Base-by-base conservation (phyloP, 1,140 invertebrate genomes). In the Drosophila suzukii region DNA sequence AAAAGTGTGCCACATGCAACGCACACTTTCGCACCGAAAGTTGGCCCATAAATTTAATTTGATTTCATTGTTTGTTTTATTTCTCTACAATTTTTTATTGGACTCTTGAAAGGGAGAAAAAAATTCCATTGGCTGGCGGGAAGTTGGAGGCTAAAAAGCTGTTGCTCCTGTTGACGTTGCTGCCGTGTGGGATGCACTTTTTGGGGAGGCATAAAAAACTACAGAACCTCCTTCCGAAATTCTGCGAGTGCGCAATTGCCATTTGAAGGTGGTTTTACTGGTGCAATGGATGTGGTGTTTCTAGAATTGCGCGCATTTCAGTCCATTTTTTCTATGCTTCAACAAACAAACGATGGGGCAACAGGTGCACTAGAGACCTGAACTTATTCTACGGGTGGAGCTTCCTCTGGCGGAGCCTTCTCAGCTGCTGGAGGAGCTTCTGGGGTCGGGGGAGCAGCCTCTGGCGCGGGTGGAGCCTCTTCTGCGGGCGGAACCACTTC, bases 321-420 rank as follows among this genome's bases (percentile, higher is more conserved):
- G 66, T 13, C 32, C 55, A 39, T 63, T 54, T 85, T 71, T 85
- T 61, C 54, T 66, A 76, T 81, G 79, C 49, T 63, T 58, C 43
- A 49, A 59, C 55, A 68, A 67, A 60, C 59, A 61, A 81, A 75
- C 34, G 36, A 27, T 39, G 32, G 11, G 50, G 71, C 82, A 86
- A 86, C 82, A 86, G 83, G 82, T 86, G 79, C 13, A 62, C 44
- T 46, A 38, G 30, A 10, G 11, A 63, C 27, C n/a, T 43, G 11
- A 63, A 55, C 17, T 61, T 63, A 63, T 51, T 75, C 49, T 1
- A 51, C 17, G 13, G 20, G 34, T 32, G 32, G 32, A 10, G 32
- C 32, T 10, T 34, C 32, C 8, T 62, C 51, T n/a, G 36, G 43
- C 6, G 66, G 39, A 39, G 49, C 66, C 32, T 44, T 49, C 10